A percentile compares a stretch with the other conserved stretches of the same genome.
phyloP scores from a whole-genome alignment of 1,140 invertebrate genomes.

The Drosophila pectinifera region DNA sequence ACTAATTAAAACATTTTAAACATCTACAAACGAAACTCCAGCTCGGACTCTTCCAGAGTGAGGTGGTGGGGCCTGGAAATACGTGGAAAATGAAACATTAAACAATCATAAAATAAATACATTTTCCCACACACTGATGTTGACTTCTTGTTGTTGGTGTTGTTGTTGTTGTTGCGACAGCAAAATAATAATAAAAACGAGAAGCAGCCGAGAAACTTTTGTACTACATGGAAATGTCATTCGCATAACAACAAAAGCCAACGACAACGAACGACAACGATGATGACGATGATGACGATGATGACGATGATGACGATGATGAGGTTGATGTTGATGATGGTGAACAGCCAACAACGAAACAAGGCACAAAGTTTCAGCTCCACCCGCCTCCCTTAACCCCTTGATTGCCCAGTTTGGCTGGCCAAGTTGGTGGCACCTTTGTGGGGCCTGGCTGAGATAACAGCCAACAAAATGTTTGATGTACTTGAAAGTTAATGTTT shows the following conservation, averaged over 20 bases:
- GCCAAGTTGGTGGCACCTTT: conserved; percentile 80
- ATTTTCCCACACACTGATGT: conserved; percentile 63
- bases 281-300: conserved; percentile 27
- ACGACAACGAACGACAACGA: conserved; percentile 34
- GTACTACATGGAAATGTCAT: conserved; percentile 82
- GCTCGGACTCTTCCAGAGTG: not conserved
- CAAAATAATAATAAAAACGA: conserved; percentile 60
- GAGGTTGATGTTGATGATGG: too few relatives aligned
- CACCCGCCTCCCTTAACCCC: conserved; percentile 11
- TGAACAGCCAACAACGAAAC: conserved; percentile 60
- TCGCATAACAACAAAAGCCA: conserved; percentile 71
- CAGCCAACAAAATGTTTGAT: conserved; percentile 80
- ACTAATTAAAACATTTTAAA: conserved; percentile 58
- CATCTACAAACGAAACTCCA: not conserved
- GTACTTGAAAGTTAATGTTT: conserved; percentile 81
- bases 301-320: too few relatives aligned
- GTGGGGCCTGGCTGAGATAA: conserved; percentile 60
- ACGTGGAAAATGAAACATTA: conserved; percentile 80
- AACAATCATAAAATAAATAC: conserved; percentile 75
- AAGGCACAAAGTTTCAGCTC: conserved; percentile 78
- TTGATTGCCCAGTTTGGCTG: conserved; percentile 45
- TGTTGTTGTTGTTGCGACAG: conserved; percentile 23
- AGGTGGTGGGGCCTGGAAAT: conserved; percentile 38
- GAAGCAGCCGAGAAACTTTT: conserved; percentile 80
- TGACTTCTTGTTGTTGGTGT: conserved; percentile 18